Base-by-base conservation (phyloP, 2,113 vertebrate genomes). In the Recurvirostra avosetta region DNA sequence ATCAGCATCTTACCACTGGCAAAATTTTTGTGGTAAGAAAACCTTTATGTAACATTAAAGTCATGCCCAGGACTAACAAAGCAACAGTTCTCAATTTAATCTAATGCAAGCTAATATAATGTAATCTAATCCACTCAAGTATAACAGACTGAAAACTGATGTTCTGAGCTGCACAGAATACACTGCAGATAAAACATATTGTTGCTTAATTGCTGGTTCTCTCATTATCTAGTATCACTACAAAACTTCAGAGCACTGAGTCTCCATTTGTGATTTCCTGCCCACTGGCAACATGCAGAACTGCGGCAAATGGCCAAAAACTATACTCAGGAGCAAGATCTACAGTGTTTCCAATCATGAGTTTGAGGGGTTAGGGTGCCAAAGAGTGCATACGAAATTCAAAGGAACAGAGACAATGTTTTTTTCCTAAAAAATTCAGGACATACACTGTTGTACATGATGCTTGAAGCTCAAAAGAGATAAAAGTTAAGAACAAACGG, bases 141-240 rank as follows among this genome's bases (percentile, higher is more conserved):
- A 25, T 63, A 96, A 94, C 87, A 84, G 79, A 93, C 43, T 91
- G 80, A 81, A 88, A 92, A 91, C 38, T 63, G 32, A 88, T 74
- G 79, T 88, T 92, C 59, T 56, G 16, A 90, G 75, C 27, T 71
- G 23, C 47, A 92, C 27, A 88, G 49, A 81, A 66, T 41, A 80
- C 34, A 63, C 55, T 73, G 38, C 63, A 94, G 41, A 83, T 71
- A 77, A 90, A 94, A 63, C 12, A 43, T 8, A 40, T 2, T 55
- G 43, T 36, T 75, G 53, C n/a, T 87, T 84, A 93, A 87, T 91
- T 92, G 36, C 52, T 89, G 49, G 38, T 84, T 88, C 26, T 59
- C 75, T 78, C 55, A 34, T 83, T 92, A 81, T 53, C 72, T 45
- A 90, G 29, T 59, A 80, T 63, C 27, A 43, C 55, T n/a, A 74